phyloP scores from a whole-genome alignment of 2,797 vertebrate genomes.

The Trachurus trachurus region DNA sequence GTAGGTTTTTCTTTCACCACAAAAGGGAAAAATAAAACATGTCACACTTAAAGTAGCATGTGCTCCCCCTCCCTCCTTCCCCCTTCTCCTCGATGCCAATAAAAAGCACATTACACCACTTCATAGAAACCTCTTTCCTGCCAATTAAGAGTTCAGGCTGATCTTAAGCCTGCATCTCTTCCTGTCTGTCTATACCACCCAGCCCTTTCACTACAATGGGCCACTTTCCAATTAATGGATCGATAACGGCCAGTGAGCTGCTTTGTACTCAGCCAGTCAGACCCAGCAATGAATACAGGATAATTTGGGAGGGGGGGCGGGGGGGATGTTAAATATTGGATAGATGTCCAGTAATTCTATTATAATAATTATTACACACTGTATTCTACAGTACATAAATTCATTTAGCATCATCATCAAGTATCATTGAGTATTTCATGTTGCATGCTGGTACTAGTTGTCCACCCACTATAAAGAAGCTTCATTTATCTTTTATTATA shows the following conservation, averaged over 20 bases:
- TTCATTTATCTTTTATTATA: too few species aligned
- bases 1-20: background rate
- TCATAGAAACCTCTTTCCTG: slow-evolving; percentile 85
- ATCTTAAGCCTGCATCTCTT: slow-evolving; percentile 86
- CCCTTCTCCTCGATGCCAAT: slow-evolving; percentile 77
- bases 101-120: slow-evolving; percentile 88
- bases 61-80: slow-evolving; percentile 5
- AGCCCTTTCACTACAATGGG: slow-evolving; percentile 88
- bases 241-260: slow-evolving; percentile 84
- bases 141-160: slow-evolving; percentile 87
- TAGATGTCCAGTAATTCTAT: slow-evolving; percentile 39
- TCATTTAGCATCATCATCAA: slow-evolving; percentile 35
- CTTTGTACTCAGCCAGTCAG: slow-evolving; percentile 82
- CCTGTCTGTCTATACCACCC: slow-evolving; percentile 87
- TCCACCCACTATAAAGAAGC: background rate
- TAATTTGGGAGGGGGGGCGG: slow-evolving; percentile 31
- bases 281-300: slow-evolving; percentile 70
- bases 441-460: slow-evolving; percentile 25
- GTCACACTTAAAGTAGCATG: slow-evolving; percentile 41
- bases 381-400: slow-evolving; percentile 56
- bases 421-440: slow-evolving; percentile 35
- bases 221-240: slow-evolving; percentile 90
- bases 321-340: slow-evolving; percentile 46
- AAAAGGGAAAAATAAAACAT: slow-evolving; percentile 10
- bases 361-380: slow-evolving; percentile 43